Conservation (phyloP, 2,113 vertebrate species). For the Grammomys dolichurus region DNA sequence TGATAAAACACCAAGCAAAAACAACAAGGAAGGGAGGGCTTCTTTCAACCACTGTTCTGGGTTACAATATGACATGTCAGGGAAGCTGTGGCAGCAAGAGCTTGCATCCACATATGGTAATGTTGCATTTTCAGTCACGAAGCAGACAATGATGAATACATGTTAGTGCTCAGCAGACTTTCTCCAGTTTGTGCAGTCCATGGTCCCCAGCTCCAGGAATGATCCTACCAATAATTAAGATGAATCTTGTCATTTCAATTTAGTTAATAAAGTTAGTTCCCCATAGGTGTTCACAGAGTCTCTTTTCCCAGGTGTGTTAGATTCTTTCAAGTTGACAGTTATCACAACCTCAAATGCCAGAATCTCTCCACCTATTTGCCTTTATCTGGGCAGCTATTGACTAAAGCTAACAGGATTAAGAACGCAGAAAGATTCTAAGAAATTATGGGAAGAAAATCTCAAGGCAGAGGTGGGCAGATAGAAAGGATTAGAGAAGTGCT, state of each 20-base stretch:
- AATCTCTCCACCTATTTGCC: background rate
- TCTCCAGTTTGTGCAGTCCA: background rate
- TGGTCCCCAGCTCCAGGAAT: background rate
- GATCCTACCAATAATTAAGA: background rate
- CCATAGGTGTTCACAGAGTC: background rate
- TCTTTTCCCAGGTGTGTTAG: background rate
- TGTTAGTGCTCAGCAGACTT: background rate
- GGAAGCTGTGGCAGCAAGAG: background rate
- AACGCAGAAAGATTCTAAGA: background rate
- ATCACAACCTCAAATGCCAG: background rate
- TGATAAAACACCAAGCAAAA: background rate
- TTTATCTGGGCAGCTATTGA: conserved; percentile 14
- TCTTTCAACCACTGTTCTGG: background rate
- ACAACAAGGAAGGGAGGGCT: no score
- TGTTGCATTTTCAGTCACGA: background rate
- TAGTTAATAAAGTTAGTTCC: background rate
- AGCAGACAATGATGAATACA: background rate
- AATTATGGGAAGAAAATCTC: background rate
- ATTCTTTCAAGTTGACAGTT: background rate
- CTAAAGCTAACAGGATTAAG: background rate
- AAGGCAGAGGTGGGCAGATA: background rate
- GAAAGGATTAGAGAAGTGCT: conserved; percentile 45
- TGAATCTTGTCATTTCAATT: background rate
- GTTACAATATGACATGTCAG: background rate
- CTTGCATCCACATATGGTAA: no score